These are phyloP conservation scores for Meghimatium bilineatum DNA, from an alignment of 2,888 invertebrate species.

Conservation along the genomic window DNA sequence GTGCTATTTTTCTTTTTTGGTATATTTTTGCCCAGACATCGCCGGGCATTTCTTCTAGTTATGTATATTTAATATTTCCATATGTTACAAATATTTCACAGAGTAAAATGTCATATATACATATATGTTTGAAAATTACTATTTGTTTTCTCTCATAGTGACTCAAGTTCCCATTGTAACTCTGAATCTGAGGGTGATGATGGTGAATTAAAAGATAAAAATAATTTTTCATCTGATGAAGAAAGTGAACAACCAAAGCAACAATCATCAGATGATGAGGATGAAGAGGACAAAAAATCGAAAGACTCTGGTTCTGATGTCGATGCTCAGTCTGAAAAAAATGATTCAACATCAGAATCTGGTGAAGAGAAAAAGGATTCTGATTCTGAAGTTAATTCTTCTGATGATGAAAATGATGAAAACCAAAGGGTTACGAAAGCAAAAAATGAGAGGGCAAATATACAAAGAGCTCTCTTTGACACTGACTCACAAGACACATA, in stretches of 20 bases:
- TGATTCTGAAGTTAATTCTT: slow-evolving; percentile 34
- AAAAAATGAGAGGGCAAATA: slow-evolving; percentile 16
- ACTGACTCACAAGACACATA: slow-evolving; percentile 59
- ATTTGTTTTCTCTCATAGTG: slow-evolving; percentile 41
- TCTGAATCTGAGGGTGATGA: slow-evolving; percentile 55
- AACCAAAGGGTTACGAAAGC: slow-evolving; percentile 32
- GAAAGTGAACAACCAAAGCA: slow-evolving; percentile 50
- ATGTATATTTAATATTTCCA: no score
- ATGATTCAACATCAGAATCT: slow-evolving; percentile 49
- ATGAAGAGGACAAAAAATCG: slow-evolving; percentile 48
- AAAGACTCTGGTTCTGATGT: slow-evolving; percentile 47
- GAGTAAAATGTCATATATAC: no score
- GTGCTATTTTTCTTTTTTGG: no score
- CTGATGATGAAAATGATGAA: slow-evolving; percentile 48
- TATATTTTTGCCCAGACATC: no score
- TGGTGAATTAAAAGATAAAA: slow-evolving; percentile 47
- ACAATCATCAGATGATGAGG: slow-evolving; percentile 42
- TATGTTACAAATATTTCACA: no score
- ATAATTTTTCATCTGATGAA: slow-evolving; percentile 47
- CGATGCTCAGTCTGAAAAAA: slow-evolving; percentile 51
- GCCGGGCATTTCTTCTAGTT: no score
- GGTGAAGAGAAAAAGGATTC: slow-evolving; percentile 43
- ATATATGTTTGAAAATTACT: not conserved
- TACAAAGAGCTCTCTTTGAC: slow-evolving; percentile 55
- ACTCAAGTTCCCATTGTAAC: slow-evolving; percentile 59